A percentile compares a stretch with the other conserved stretches of the same genome.
phyloP scores from a whole-genome alignment of 2,888 invertebrate genomes.

The Nomada goodeniana region DNA sequence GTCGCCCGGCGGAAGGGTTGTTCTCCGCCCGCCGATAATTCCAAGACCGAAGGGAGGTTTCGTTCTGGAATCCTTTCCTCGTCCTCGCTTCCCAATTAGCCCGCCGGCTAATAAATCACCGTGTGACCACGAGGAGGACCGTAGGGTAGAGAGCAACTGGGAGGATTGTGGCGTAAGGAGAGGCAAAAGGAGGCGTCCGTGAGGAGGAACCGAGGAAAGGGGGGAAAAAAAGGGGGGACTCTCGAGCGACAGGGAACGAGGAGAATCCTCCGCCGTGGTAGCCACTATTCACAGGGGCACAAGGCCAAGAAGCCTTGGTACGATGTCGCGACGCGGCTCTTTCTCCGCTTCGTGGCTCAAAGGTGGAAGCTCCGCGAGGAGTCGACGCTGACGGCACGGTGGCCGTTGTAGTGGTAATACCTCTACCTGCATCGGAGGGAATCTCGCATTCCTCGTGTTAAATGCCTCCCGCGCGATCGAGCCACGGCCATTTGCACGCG shows the following conservation, averaged over 20 bases:
- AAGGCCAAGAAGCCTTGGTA: conserved; percentile 72
- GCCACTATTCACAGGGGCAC: conserved; percentile 71
- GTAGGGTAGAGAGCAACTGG: conserved; percentile 29
- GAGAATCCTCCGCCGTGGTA: conserved; percentile 49
- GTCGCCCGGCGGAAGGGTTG: conserved; percentile 39
- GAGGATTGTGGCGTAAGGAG: neutral
- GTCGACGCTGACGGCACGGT: conserved; percentile 45
- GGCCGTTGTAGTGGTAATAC: conserved; percentile 48
- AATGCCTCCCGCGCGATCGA: conserved; percentile 68
- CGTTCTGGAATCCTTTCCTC: conserved; percentile 70
- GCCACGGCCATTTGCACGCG: conserved; percentile 19
- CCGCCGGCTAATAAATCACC: conserved; percentile 71
- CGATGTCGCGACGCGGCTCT: conserved; percentile 68
- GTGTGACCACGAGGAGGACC: conserved; percentile 57
- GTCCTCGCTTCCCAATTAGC: conserved; percentile 73
- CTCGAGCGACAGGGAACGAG: conserved; percentile 59
- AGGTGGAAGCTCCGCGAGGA: conserved; percentile 46
- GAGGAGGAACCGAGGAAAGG: conserved; percentile 28
- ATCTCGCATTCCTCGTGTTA: conserved; percentile 74
- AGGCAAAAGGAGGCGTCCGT: conserved; percentile 21
- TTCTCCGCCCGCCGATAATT: conserved; percentile 56
- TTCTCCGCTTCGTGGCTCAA: conserved; percentile 51
- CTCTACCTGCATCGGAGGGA: conserved; percentile 72
- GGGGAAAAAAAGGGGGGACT: conserved; percentile 38
- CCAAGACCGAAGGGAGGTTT: conserved; percentile 61